Evolutionary conservation across 2,113 vertebrate genomes (phyloP), one percentile per base, ranked within the genome.

Genomic region (Puma concolor): DNA sequence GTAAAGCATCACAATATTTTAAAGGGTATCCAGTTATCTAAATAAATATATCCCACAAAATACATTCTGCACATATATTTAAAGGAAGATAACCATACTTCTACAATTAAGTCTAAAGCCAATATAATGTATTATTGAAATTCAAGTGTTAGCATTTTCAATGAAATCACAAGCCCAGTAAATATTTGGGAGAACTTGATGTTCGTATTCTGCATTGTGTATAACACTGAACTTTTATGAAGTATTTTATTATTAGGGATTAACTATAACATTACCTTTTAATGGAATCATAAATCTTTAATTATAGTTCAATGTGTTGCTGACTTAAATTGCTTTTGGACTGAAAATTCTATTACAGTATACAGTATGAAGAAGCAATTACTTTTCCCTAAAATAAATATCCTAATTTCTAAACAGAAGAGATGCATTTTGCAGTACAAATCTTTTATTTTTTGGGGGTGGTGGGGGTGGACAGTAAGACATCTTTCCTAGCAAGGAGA

Each of bases 261-360:
- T 98, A 98, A 98, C 87, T 97, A 92, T 88, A 98, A 96, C 92
- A 97, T 98, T 98, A 94, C 36, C 60, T 98, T 98, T 92, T 98
- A 98, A 98, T 98, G 93, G 82, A 95, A 98, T 94, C 72, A 96
- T 99, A 98, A 98, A 98, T 98, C 98, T 97, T 98, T 98, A 98
- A 98, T 98, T 98, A 97, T n/a, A 96, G 41, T 96, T 98, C 95
- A 97, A 63, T 98, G 93, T 50, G 80, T 95, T 97, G 41, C 64
- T 83, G 76, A 94, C 66, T 95, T 95, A 97, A 98, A 98, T 98
- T 98, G 92, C 82, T 98, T 99, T 98, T 98, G 94, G 41, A 98
- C 86, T 97, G 36, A 98, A 98, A 98, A 88, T 96, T 98, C 87
- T 94, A 95, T 97, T 98, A 92, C 91, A 97, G 97, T 6, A 87